These are phyloP conservation scores for Hyposmocoma kahamanoa DNA, from an alignment of 1,140 invertebrate species.

Conservation along the genomic window DNA sequence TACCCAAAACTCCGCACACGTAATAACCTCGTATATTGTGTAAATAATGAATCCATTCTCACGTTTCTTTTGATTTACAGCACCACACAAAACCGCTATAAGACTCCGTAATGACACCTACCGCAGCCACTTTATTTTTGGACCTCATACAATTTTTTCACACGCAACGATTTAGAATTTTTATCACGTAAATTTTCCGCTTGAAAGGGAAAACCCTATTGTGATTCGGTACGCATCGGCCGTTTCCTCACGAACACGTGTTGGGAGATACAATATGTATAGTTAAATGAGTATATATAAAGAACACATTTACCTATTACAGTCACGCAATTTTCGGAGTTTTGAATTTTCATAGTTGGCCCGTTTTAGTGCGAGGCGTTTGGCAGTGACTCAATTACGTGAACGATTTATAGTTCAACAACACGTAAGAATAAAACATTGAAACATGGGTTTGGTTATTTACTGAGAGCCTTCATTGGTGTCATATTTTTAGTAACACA, in stretches of 20 bases:
- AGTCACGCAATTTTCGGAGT: slow-evolving; percentile 61
- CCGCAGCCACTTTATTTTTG: slow-evolving; percentile 69
- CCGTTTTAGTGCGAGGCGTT: slow-evolving; percentile 17
- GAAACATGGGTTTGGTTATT: neutral
- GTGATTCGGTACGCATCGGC: slow-evolving; percentile 52
- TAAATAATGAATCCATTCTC: slow-evolving; percentile 66
- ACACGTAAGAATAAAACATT: slow-evolving; percentile 12
- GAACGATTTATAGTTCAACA: slow-evolving; percentile 36
- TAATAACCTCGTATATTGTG: slow-evolving; percentile 34
- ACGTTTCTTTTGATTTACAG: slow-evolving; percentile 64
- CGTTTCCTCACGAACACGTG: slow-evolving; percentile 68
- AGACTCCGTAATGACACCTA: slow-evolving; percentile 65
- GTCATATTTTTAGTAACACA: too few relatives aligned
- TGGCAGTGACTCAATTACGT: slow-evolving; percentile 35
- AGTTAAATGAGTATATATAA: neutral
- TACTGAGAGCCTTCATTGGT: too few relatives aligned
- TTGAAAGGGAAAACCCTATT: slow-evolving; percentile 68
- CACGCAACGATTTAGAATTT: slow-evolving; percentile 67
- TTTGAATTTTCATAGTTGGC: slow-evolving; percentile 41
- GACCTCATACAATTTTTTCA: slow-evolving; percentile 63
- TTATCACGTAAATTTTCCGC: slow-evolving; percentile 71
- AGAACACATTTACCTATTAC: slow-evolving; percentile 42
- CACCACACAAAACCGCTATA: slow-evolving; percentile 48
- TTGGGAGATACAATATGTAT: slow-evolving; percentile 16
- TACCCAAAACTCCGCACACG: too few relatives aligned